Evolutionary conservation across 1,140 invertebrate genomes (phyloP), one percentile per base, ranked within the genome.

Genomic region (Stegodyphus dumicola): DNA sequence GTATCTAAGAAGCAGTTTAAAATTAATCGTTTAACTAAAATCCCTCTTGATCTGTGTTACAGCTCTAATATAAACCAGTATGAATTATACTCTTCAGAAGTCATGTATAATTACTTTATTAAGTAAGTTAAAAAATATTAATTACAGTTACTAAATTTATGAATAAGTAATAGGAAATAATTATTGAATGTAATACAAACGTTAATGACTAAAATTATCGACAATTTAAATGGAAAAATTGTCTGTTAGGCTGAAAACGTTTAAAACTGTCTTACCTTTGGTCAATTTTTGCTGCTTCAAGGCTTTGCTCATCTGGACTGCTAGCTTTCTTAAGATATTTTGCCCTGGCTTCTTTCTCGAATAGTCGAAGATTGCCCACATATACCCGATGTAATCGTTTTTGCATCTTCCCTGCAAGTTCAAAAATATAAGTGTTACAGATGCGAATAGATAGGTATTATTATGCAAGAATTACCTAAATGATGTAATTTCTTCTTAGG

Each of bases 271-370:
- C 6, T 65, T 33, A 75, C 80, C 80, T 65, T 75, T 83, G 71
- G 75, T 83, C 83, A n/a, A 77, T 85, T 60, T 77, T 85, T 54
- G 83, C 75, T 17, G 83, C 65, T 71, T 85, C 83, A 6, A 85
- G 9, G 1, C 52, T 33, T 56, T 77, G 74, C 33, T 85, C 83
- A 64, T 85, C 74, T 13, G 73, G 75, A 51, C 54, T 69, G 54
- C 74, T 54, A 51, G 53, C 53, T 49, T 70, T 85, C 51, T 85
- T 85, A n/a, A 85, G 49, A 64, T 85, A 85, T 49, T 85, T 85
- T 17, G 83, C 73, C 51, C 83, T 54, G 13, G 73, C 83, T 70
- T 85, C 83, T 13, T 85, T 85, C 70, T 85, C 83, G 51, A 85
- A 85, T 6, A 85, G 52, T 76, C 83, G 0, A 18, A 85, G 64